Evolutionary conservation across 2,888 invertebrate genomes (phyloP).

Genomic region (Sarcophaga rosellei): DNA sequence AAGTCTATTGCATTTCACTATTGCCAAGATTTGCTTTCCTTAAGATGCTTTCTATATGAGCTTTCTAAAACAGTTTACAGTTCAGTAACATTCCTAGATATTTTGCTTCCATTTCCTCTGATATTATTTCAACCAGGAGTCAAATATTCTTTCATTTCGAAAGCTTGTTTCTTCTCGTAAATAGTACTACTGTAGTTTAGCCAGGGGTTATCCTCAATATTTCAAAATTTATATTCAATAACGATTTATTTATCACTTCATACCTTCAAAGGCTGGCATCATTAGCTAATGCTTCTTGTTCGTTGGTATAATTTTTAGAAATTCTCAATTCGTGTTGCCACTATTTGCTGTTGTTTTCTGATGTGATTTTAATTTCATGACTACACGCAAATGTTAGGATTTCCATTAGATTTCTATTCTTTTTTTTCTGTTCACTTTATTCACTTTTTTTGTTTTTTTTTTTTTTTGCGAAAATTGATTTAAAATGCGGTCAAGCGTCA

Average conservation of each 20-base stretch:
- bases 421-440: conserved; percentile 15
- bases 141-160: too few relatives aligned
- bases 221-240: too few relatives aligned
- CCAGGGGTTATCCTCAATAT: too few relatives aligned
- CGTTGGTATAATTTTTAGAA: conserved; percentile 13
- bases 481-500: conserved; percentile 68
- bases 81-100: too few relatives aligned
- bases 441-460: not conserved
- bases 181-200: too few relatives aligned
- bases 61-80: too few relatives aligned
- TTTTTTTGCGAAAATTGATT: conserved; percentile 61
- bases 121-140: too few relatives aligned
- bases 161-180: too few relatives aligned
- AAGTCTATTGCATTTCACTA: too few relatives aligned
- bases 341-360: conserved; percentile 17
- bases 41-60: too few relatives aligned
- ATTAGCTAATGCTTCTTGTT: not conserved
- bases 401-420: conserved; percentile 44
- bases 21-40: too few relatives aligned
- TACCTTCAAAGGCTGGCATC: not conserved
- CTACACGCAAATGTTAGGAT: conserved; percentile 60
- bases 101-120: too few relatives aligned
- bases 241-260: not conserved
- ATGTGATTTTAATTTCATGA: conserved; percentile 60
- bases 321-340: conserved; percentile 3